These are phyloP conservation scores for Kryphioiulus occultus DNA, from an alignment of 2,888 invertebrate genomes.

Conservation along the genomic window DNA sequence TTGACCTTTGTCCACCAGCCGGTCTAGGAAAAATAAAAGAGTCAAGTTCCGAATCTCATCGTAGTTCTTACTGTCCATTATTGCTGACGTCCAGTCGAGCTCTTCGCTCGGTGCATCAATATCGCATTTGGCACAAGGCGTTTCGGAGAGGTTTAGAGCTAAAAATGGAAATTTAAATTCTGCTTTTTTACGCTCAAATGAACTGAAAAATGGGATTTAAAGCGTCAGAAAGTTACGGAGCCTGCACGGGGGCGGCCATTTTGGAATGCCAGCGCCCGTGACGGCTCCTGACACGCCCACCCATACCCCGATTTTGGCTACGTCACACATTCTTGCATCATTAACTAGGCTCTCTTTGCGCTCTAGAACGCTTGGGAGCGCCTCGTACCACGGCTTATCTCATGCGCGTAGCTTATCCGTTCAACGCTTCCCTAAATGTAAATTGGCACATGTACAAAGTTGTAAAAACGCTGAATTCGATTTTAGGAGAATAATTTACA, in stretches of 20 bases:
- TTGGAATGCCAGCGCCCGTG: slow-evolving; percentile 39
- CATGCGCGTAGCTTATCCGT: not conserved
- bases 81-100: slow-evolving; percentile 41
- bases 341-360: not conserved
- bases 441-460: too few relatives aligned
- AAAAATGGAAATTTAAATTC: slow-evolving; percentile 42
- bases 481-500: too few relatives aligned
- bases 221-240: slow-evolving; percentile 17
- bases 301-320: not conserved
- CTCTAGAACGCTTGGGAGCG: not conserved
- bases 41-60: slow-evolving; percentile 94
- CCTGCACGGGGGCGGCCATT: slow-evolving; percentile 45
- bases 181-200: slow-evolving; percentile 16
- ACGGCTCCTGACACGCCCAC: not conserved
- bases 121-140: slow-evolving; percentile 36
- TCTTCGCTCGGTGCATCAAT: slow-evolving; percentile 37
- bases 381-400: not conserved
- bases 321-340: slow-evolving; percentile 39
- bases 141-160: slow-evolving; percentile 27
- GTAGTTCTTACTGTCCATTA: slow-evolving; percentile 92
- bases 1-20: slow-evolving; percentile 95
- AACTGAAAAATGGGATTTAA: slow-evolving; percentile 22
- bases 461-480: too few relatives aligned
- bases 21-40: slow-evolving; percentile 91
- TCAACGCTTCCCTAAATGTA: not conserved